Percentiles rank a stretch among this genome's conserved stretches.
Evolutionary conservation across 2,113 vertebrate species (phyloP).

Genomic region (Bos indicus): DNA sequence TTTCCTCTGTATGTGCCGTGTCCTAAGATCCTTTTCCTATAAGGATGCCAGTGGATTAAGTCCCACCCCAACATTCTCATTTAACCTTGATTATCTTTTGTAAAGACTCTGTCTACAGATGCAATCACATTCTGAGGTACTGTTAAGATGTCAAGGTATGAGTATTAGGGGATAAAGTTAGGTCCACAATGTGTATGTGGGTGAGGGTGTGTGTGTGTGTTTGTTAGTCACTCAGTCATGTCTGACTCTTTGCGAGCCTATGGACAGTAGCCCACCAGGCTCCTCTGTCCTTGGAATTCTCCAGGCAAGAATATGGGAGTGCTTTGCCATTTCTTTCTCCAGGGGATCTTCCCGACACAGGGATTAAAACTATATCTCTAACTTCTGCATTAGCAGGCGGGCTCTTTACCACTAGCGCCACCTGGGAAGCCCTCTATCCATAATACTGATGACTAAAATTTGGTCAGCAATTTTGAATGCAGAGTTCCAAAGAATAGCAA

Average conservation of each 20-base stretch:
- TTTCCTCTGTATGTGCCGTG: background rate
- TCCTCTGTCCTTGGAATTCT: background rate
- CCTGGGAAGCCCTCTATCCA: background rate
- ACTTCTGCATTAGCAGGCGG: background rate
- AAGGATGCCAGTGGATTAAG: background rate
- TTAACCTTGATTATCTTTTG: background rate
- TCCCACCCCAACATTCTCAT: background rate
- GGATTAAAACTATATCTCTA: background rate
- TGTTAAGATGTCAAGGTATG: background rate
- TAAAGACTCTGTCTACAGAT: background rate
- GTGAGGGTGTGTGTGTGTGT: background rate
- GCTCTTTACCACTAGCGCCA: background rate
- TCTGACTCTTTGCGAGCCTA: background rate
- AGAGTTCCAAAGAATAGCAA: background rate
- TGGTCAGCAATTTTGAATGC: background rate
- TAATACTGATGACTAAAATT: background rate
- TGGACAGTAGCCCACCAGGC: background rate
- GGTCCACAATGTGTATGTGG: background rate
- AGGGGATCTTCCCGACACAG: background rate
- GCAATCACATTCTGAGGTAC: background rate
- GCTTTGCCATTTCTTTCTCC: background rate
- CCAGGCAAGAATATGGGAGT: background rate
- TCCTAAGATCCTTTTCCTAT: background rate
- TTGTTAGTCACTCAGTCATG: background rate
- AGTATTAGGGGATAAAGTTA: background rate